Evolutionary conservation across 2,888 invertebrate species (phyloP).

Genomic region (Ochropleura plecta): DNA sequence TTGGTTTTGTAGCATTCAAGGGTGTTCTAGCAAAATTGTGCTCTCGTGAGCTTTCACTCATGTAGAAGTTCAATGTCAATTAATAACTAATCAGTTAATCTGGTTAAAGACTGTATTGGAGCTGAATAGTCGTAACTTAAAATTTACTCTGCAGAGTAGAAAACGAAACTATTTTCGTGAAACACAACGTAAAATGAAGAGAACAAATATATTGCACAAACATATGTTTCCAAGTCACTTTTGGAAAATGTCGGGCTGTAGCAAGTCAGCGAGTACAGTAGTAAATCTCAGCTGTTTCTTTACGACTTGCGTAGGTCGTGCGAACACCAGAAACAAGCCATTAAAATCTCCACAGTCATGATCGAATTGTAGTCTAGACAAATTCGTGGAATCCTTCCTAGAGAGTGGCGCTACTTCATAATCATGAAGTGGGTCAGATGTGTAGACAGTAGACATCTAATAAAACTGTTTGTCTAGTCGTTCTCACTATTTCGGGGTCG

Average conservation of each 20-base stretch:
- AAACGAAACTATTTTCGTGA: neutral
- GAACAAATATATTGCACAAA: neutral
- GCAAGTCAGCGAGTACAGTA: slow-evolving; percentile 27
- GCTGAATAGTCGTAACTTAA: too few species aligned
- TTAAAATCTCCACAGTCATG: slow-evolving; percentile 26
- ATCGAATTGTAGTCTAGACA: slow-evolving; percentile 26
- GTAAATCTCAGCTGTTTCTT: slow-evolving; percentile 39
- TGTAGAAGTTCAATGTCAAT: neutral
- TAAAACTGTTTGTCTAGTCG: slow-evolving; percentile 32
- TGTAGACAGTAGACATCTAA: slow-evolving; percentile 28
- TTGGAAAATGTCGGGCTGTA: slow-evolving; percentile 26
- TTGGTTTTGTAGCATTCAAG: neutral
- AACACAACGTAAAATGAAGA: neutral
- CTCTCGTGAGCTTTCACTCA: neutral
- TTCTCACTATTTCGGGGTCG: slow-evolving; percentile 18
- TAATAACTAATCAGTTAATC: neutral
- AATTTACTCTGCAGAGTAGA: neutral
- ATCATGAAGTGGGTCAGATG: slow-evolving; percentile 31
- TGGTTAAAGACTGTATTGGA: neutral
- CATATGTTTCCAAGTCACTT: slow-evolving; percentile 18
- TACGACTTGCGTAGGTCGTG: slow-evolving; percentile 32
- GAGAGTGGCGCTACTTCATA: slow-evolving; percentile 22
- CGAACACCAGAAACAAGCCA: slow-evolving; percentile 21
- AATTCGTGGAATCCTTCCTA: slow-evolving; percentile 22
- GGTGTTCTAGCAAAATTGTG: neutral